These are phyloP conservation scores for Grapholita molesta DNA, from an alignment of 1,140 invertebrate species.

Conservation along the genomic window DNA sequence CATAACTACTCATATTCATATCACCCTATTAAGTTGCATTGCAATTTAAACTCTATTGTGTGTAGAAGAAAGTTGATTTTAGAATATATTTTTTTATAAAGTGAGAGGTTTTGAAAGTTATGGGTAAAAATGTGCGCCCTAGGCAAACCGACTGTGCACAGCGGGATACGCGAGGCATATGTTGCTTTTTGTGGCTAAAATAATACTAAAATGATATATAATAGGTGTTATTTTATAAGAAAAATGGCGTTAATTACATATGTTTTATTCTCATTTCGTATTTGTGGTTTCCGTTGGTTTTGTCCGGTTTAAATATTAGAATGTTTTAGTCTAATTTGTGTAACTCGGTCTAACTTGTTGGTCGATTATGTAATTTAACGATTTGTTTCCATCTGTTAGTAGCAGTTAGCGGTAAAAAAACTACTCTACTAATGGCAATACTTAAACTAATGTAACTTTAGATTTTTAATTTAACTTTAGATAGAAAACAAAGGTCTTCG, in stretches of 20 bases:
- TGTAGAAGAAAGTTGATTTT: not conserved
- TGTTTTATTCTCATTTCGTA: not conserved
- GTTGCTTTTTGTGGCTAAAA: not conserved
- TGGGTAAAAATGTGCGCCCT: not conserved
- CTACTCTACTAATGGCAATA: no score
- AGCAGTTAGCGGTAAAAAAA: no score
- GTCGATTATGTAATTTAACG: no score
- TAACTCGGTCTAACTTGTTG: not conserved
- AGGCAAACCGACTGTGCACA: not conserved
- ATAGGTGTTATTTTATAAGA: slow-evolving; percentile 5
- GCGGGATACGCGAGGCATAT: not conserved
- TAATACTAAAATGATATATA: not conserved
- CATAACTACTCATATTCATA: not conserved
- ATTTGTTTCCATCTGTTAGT: no score
- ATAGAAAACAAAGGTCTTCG: no score
- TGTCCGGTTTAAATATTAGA: not conserved
- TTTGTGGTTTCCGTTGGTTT: not conserved
- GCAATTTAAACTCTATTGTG: not conserved
- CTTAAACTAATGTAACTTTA: no score
- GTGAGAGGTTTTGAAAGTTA: not conserved
- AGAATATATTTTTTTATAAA: not conserved
- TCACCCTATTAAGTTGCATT: not conserved
- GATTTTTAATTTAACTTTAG: no score
- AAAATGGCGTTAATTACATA: not conserved
- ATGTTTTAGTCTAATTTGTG: not conserved